Percentiles rank a stretch among this genome's conserved stretches.
Evolutionary conservation across 2,113 vertebrate genomes (phyloP).

Genomic region (Diadophis punctatus): DNA sequence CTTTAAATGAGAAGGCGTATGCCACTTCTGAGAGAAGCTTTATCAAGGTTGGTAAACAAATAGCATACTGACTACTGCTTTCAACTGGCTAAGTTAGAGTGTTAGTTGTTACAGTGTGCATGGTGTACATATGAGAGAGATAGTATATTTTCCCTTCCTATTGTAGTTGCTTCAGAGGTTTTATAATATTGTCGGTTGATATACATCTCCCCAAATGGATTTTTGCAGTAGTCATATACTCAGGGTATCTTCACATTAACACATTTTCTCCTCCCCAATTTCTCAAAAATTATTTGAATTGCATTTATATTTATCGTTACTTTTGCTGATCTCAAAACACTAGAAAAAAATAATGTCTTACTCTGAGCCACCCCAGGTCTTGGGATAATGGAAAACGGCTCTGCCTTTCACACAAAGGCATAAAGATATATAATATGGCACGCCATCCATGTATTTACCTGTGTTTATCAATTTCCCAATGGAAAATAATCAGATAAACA

Average conservation of each 20-base stretch:
- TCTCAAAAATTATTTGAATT: neutral
- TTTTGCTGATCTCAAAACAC: neutral
- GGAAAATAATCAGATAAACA: neutral
- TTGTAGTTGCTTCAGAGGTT: neutral
- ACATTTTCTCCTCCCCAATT: neutral
- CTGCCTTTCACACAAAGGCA: neutral
- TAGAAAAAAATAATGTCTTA: neutral
- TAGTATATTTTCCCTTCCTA: conserved; percentile 2
- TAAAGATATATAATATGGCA: neutral
- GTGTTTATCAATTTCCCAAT: neutral
- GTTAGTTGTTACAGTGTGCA: conserved; percentile 21
- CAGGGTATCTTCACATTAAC: neutral
- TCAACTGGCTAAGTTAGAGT: conserved; percentile 36
- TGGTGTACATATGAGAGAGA: neutral
- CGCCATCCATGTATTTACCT: neutral
- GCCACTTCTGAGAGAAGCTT: conserved; percentile 30
- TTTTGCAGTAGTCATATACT: neutral
- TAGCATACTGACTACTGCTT: neutral
- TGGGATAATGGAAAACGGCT: neutral
- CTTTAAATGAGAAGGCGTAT: neutral
- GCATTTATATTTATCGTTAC: neutral
- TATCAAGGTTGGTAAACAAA: conserved; percentile 38
- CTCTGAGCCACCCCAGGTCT: neutral
- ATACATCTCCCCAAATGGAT: neutral
- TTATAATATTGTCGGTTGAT: neutral